Percentiles rank a stretch among this genome's conserved stretches.
Evolutionary conservation across 2,888 invertebrate species (phyloP).

Genomic region (Brenthis ino): DNA sequence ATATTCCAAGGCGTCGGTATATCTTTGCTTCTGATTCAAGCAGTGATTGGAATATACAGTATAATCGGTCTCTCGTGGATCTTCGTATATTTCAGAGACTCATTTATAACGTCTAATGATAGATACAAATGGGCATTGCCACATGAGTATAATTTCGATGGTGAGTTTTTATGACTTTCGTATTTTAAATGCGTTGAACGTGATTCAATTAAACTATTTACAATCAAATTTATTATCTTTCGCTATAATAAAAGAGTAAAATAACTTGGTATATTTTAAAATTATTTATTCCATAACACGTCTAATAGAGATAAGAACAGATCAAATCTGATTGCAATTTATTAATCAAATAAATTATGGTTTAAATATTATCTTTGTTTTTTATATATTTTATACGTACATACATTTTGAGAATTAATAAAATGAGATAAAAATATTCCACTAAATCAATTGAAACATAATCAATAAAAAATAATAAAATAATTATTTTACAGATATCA

Average conservation of each 20-base stretch:
- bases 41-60: conserved; percentile 92
- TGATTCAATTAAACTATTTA: too few species aligned
- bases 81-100: conserved; percentile 93
- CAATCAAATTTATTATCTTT: too few species aligned
- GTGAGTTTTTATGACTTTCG: conserved; percentile 56
- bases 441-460: neutral
- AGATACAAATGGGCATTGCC: conserved; percentile 92
- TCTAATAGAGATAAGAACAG: too few species aligned
- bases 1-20: conserved; percentile 95
- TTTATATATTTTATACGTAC: too few species aligned
- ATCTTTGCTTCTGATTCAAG: conserved; percentile 89
- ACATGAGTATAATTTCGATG: conserved; percentile 85
- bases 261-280: too few species aligned
- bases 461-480: neutral
- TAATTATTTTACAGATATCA: conserved; percentile 51
- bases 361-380: too few species aligned
- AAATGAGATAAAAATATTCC: neutral
- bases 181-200: neutral
- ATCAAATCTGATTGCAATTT: too few species aligned
- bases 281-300: too few species aligned
- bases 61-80: conserved; percentile 95
- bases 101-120: conserved; percentile 90
- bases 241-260: too few species aligned
- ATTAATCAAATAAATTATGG: too few species aligned
- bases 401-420: too few species aligned